Percentiles rank a stretch among this genome's conserved stretches.
Conservation (phyloP, 2,888 invertebrate genomes). For the Microctonus hyperodae region DNA sequence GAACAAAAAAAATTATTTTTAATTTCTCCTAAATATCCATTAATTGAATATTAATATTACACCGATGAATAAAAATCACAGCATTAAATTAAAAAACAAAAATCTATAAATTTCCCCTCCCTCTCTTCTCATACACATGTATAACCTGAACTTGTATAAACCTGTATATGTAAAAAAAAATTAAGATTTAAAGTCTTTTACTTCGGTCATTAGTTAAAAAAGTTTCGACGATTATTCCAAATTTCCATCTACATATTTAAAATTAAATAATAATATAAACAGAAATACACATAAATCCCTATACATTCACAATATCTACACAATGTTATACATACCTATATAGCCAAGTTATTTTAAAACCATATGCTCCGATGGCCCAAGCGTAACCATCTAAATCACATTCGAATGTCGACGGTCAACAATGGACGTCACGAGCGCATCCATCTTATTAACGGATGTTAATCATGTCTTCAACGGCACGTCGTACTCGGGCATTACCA, state of each 20-base stretch:
- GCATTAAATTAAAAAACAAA: too few relatives aligned
- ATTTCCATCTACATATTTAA: neutral
- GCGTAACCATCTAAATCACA: slow-evolving; percentile 16
- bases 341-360: neutral
- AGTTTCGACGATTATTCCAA: neutral
- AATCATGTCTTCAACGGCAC: slow-evolving; percentile 63
- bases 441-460: slow-evolving; percentile 64
- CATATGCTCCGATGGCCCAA: slow-evolving; percentile 10
- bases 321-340: neutral
- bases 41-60: too few relatives aligned
- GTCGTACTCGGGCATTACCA: slow-evolving; percentile 56
- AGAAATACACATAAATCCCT: neutral
- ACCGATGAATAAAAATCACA: too few relatives aligned
- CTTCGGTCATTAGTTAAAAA: neutral
- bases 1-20: too few relatives aligned
- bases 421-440: slow-evolving; percentile 60
- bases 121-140: neutral
- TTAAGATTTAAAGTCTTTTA: neutral
- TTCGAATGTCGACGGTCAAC: slow-evolving; percentile 52
- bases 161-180: neutral
- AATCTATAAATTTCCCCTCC: too few relatives aligned
- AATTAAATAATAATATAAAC: neutral
- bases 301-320: neutral
- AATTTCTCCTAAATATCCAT: too few relatives aligned
- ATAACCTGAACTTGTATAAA: too few relatives aligned